phyloP scores from a whole-genome alignment of 2,888 invertebrate genomes.

The Elysia crispata region DNA sequence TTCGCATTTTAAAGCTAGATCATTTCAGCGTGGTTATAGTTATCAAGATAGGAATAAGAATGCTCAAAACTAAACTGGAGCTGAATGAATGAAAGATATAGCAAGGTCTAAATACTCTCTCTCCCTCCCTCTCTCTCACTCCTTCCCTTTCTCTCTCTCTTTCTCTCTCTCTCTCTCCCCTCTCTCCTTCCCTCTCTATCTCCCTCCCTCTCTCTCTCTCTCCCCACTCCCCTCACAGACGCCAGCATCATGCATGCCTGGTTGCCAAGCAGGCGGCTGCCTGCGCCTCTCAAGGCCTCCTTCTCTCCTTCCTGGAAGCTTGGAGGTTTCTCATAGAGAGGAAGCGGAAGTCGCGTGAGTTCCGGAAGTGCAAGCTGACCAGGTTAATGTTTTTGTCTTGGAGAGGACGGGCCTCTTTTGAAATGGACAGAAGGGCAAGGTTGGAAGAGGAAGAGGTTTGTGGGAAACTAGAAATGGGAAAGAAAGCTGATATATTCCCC shows the following conservation, averaged over 20 bases:
- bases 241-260: constrained; percentile 61
- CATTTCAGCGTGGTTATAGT: no score
- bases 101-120: no score
- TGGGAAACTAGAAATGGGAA: background rate
- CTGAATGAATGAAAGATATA: background rate
- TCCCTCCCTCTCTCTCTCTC: background rate
- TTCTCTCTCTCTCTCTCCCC: background rate
- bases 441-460: constrained; percentile 55
- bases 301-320: constrained; percentile 55
- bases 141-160: background rate
- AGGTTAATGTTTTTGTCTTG: constrained; percentile 59
- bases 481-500: no score
- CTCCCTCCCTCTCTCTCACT: background rate
- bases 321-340: constrained; percentile 63
- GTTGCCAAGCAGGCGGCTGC: constrained; percentile 57
- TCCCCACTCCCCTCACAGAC: constrained; percentile 52
- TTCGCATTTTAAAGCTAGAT: no score
- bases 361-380: constrained; percentile 57
- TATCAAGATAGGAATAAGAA: no score
- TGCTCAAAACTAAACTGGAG: background rate
- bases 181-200: background rate
- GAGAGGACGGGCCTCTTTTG: constrained; percentile 55
- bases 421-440: constrained; percentile 55
- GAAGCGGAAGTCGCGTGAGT: constrained; percentile 60
- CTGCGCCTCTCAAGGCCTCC: constrained; percentile 51